Evolutionary conservation across 2,113 vertebrate species (phyloP), one percentile per base, ranked within the genome.

Genomic region (Centropristis striata): DNA sequence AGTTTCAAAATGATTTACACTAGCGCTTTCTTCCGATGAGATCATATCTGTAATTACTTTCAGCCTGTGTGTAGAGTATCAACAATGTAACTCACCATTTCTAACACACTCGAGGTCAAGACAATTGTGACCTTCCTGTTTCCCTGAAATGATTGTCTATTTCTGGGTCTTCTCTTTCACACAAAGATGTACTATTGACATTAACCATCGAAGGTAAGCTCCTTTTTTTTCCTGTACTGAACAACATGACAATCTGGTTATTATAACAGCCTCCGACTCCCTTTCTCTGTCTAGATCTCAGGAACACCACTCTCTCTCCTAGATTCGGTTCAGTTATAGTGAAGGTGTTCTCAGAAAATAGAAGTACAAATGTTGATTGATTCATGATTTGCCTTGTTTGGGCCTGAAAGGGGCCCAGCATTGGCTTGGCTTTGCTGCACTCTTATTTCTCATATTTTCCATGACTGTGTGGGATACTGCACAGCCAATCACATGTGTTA

Each of bases 401-500:
- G 86, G 66, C 75, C 81, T 80, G 57, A 85, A 68, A 86, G 71
- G 66, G 86, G 84, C 85, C 79, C 49, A 73, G 27, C 3, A 64
- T 77, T 28, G 6, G 65, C 86, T 90, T 88, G 89, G 91, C 86
- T 75, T 57, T 36, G 74, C 80, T 81, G 57, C 71, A 11, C 60
- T 82, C 41, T 67, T 83, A 75, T 86, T 92, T 71, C 90, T 92
- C 90, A 90, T 88, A 91, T 90, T 93, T 93, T 92, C 91, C 89
- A 90, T 88, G 81, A 90, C 81, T 81, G 69, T 91, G 77, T 88
- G 74, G 85, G 83, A 90, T 88, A 75, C 72, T 41, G 74, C 57
- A 41, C 75, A 81, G 84, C 88, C 86, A 84, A 90, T 92, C 81
- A 85, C 93, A 93, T 91, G 88, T 92, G 90, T 84, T 92, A 80